These are phyloP conservation scores for Escarpia spicata DNA, from an alignment of 2,888 invertebrate species.

Conservation along the genomic window DNA sequence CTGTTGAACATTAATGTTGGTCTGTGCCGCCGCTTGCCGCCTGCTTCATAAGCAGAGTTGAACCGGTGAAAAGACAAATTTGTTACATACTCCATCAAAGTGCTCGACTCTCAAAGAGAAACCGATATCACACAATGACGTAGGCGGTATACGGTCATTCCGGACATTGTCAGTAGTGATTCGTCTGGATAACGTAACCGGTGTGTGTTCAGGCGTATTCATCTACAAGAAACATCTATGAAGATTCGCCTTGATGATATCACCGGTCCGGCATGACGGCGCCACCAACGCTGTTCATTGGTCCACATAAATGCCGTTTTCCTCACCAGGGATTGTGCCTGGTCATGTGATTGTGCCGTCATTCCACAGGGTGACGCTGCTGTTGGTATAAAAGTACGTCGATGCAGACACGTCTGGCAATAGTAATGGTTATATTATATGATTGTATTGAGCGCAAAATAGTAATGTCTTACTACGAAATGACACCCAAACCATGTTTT, in stretches of 20 bases:
- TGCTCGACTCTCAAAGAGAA: background rate
- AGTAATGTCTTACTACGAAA: background rate
- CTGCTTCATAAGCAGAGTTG: background rate
- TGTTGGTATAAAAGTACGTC: background rate
- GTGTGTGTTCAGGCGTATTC: background rate
- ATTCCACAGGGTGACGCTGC: background rate
- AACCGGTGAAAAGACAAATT: background rate
- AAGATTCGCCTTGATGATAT: background rate
- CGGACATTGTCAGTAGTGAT: background rate
- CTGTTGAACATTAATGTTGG: background rate
- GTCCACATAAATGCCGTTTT: background rate
- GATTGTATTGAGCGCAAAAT: background rate
- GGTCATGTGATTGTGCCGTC: background rate
- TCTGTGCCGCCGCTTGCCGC: background rate
- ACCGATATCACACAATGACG: background rate
- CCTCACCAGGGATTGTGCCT: background rate
- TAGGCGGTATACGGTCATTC: background rate
- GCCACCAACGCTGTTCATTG: background rate
- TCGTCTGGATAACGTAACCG: background rate
- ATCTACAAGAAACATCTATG: background rate
- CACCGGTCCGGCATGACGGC: background rate
- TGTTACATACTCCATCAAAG: background rate
- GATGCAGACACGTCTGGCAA: background rate
- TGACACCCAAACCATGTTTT: too few relatives aligned
- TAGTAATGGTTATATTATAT: background rate